A percentile compares a stretch with the other conserved stretches of the same genome.
phyloP scores from a whole-genome alignment of 2,888 invertebrate species.

The Brachypterus glaber region DNA sequence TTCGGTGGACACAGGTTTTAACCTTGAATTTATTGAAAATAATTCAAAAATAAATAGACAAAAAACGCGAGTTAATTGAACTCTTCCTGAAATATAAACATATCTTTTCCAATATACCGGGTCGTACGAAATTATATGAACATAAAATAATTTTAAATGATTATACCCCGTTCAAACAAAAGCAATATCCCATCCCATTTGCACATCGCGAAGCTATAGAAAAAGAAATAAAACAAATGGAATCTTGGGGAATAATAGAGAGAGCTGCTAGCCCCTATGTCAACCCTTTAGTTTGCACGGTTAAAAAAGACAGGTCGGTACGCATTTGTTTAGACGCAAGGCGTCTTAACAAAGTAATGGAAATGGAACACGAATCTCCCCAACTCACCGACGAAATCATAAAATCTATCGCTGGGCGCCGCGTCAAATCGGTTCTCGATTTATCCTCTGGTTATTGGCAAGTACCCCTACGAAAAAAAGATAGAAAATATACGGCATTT shows the following conservation, averaged over 20 bases:
- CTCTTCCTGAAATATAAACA: too few species aligned
- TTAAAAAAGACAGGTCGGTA: constrained; percentile 24
- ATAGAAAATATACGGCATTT: constrained; percentile 16
- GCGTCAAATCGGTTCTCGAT: constrained; percentile 3
- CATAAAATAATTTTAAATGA: constrained; percentile 19
- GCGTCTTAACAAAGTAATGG: constrained; percentile 24
- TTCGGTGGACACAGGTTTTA: neutral
- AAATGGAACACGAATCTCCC: constrained; percentile 21
- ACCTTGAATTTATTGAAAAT: too few species aligned
- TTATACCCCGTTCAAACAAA: constrained; percentile 15
- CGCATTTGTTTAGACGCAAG: constrained; percentile 27
- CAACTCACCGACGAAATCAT: neutral
- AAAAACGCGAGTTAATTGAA: too few species aligned
- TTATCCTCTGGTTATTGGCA: constrained; percentile 7
- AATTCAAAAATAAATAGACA: too few species aligned
- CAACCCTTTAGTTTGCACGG: constrained; percentile 23
- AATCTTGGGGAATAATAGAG: constrained; percentile 25
- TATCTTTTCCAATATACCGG: constrained; percentile 9
- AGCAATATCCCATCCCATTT: too few species aligned
- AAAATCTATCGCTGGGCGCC: neutral
- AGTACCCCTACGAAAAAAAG: constrained; percentile 7
- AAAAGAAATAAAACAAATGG: constrained; percentile 14
- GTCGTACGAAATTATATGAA: constrained; percentile 14
- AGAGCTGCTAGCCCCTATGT: constrained; percentile 23
- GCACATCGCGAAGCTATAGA: too few species aligned